phyloP scores from a whole-genome alignment of 2,888 invertebrate species.

The Drosophila limbata region DNA sequence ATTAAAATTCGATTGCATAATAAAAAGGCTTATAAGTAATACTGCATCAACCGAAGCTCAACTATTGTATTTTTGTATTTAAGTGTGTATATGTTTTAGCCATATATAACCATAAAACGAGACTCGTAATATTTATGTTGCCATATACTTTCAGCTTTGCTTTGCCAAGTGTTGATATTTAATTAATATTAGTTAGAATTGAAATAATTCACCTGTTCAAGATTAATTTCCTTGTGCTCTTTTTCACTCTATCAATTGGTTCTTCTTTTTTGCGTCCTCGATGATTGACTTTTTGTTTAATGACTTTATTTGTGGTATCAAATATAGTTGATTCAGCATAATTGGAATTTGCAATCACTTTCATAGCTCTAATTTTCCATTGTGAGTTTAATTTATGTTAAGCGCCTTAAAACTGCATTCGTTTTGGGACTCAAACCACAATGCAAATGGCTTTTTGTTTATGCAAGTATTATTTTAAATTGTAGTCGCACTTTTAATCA shows the following conservation, averaged over 20 bases:
- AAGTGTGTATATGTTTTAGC: too few relatives aligned
- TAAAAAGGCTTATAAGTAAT: conserved; percentile 16
- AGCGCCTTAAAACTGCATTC: conserved; percentile 32
- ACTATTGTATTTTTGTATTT: too few relatives aligned
- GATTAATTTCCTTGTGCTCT: not conserved
- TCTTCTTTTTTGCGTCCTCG: not conserved
- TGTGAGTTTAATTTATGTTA: conserved; percentile 33
- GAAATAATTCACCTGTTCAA: conserved; percentile 8
- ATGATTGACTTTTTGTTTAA: conserved; percentile 12
- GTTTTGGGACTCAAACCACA: conserved; percentile 25
- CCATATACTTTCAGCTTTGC: conserved; percentile 8
- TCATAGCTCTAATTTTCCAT: conserved; percentile 8
- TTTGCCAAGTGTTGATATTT: conserved; percentile 9
- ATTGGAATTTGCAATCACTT: conserved; percentile 46
- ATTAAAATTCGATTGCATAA: conserved; percentile 25
- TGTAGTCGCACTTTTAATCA: conserved; percentile 46
- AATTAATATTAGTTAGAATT: conserved; percentile 16
- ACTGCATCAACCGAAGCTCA: conserved; percentile 1
- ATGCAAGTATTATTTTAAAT: conserved; percentile 53
- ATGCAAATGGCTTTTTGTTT: conserved; percentile 36
- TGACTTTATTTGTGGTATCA: conserved; percentile 23
- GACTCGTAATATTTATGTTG: conserved; percentile 7
- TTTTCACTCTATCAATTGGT: not conserved
- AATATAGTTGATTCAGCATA: conserved; percentile 56
- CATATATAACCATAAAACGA: too few relatives aligned